Evolutionary conservation across 2,113 vertebrate species (phyloP).

Genomic region (Verasper variegatus): DNA sequence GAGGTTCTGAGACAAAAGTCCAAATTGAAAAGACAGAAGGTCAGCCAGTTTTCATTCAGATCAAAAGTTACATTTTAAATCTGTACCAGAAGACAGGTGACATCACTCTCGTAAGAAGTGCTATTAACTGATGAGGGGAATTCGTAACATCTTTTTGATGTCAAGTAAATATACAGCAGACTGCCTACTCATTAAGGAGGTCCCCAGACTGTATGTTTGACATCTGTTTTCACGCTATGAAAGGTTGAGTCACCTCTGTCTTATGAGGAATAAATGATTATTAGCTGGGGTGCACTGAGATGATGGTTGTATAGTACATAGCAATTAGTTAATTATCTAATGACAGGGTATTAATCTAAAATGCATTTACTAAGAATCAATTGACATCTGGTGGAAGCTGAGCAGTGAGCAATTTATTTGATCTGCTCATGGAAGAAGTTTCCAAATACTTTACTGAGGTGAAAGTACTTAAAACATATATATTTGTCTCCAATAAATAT

Average conservation of each 20-base stretch:
- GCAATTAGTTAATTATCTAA: background rate
- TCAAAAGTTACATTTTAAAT: too few relatives aligned
- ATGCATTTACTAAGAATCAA: background rate
- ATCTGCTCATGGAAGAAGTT: too few relatives aligned
- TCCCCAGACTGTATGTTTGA: background rate
- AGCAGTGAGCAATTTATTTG: background rate
- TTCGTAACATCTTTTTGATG: background rate
- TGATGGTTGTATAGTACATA: background rate
- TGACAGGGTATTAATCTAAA: conserved; percentile 3
- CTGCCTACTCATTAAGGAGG: background rate
- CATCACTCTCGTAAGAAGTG: background rate
- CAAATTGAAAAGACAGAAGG: too few relatives aligned
- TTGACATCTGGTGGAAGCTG: too few relatives aligned
- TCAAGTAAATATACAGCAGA: background rate
- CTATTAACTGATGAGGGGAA: background rate
- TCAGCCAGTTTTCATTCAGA: too few relatives aligned
- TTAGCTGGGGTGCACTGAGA: background rate
- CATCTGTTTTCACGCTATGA: conserved; percentile 4
- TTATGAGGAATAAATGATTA: background rate
- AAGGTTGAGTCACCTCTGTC: background rate
- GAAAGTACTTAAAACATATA: too few relatives aligned
- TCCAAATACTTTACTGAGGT: too few relatives aligned
- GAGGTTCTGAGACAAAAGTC: too few relatives aligned
- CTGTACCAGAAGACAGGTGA: background rate
- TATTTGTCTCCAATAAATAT: too few relatives aligned